Evolutionary conservation across 2,113 vertebrate species (phyloP).

Genomic region (Cisticola juncidis): DNA sequence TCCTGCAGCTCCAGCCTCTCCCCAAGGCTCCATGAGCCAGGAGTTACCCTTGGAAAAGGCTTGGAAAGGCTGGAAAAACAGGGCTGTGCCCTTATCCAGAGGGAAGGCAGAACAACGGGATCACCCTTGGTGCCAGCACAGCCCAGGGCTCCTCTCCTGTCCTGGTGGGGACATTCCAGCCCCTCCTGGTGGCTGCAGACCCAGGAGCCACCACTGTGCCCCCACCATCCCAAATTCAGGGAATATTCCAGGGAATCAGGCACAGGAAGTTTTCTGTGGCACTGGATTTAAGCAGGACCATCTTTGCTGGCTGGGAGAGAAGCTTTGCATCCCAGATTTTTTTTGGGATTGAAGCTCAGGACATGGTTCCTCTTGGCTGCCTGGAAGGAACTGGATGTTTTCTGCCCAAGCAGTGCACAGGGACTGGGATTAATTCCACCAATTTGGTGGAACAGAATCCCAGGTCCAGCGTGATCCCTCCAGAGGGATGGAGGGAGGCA

Average conservation of each 20-base stretch:
- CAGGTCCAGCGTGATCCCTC: not conserved
- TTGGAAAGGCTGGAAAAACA: not conserved
- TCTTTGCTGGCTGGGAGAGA: not conserved
- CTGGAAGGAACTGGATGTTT: not conserved
- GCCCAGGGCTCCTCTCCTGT: not conserved
- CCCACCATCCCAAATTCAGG: rapidly evolving
- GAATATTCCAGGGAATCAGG: not conserved
- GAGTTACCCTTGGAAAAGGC: not conserved
- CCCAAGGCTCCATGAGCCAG: not conserved
- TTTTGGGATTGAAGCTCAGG: not conserved
- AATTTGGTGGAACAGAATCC: constrained; percentile 31
- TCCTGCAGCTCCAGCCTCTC: not conserved
- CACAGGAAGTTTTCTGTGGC: not conserved
- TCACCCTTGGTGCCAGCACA: rapidly evolving
- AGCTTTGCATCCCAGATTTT: not conserved
- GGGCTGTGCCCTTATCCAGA: not conserved
- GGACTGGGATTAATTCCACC: not conserved
- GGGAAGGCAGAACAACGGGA: no score
- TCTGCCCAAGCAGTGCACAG: not conserved
- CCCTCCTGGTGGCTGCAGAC: not conserved
- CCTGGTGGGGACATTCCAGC: not conserved
- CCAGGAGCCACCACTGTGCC: not conserved
- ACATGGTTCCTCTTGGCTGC: constrained; percentile 9
- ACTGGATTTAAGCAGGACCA: not conserved
- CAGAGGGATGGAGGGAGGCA: not conserved